Conservation (phyloP, 2,113 vertebrate genomes). For the Phodopus roborovskii region DNA sequence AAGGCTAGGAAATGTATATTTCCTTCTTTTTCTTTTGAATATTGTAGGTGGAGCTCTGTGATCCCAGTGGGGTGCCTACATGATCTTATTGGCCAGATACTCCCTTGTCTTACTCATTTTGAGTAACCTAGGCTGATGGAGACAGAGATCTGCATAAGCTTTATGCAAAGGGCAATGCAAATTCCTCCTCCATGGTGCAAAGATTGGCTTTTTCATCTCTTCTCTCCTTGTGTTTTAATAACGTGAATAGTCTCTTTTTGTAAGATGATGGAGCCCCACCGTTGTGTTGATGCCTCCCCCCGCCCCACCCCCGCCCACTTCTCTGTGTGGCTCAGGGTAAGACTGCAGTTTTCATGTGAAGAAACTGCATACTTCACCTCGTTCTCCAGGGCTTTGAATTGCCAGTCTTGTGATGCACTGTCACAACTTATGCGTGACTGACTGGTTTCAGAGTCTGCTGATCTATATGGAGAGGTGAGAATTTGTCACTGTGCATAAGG, state of each 20-base stretch:
- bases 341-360: conserved; percentile 77
- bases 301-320: not conserved
- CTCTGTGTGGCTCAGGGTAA: conserved; percentile 66
- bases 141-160: conserved; percentile 34
- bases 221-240: conserved; percentile 53
- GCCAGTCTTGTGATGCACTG: conserved; percentile 82
- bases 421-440: conserved; percentile 86
- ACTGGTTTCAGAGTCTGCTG: conserved; percentile 84
- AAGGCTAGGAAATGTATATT: not conserved
- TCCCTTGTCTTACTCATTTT: conserved; percentile 30
- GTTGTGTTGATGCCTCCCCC: not conserved
- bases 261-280: not conserved
- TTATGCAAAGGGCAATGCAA: conserved; percentile 32
- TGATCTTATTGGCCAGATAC: conserved; percentile 22
- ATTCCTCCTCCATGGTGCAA: not conserved
- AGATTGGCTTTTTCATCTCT: conserved; percentile 51
- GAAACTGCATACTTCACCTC: conserved; percentile 81
- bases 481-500: conserved; percentile 88
- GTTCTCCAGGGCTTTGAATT: conserved; percentile 82
- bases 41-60: not conserved
- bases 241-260: conserved; percentile 57
- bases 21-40: not conserved
- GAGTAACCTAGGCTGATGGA: not conserved
- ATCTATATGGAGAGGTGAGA: conserved; percentile 88
- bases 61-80: not conserved